A percentile compares a stretch with the other conserved stretches of the same genome.
These are phyloP conservation scores for Habrosyne pyritoides DNA, from an alignment of 2,888 invertebrate genomes.

Conservation along the genomic window DNA sequence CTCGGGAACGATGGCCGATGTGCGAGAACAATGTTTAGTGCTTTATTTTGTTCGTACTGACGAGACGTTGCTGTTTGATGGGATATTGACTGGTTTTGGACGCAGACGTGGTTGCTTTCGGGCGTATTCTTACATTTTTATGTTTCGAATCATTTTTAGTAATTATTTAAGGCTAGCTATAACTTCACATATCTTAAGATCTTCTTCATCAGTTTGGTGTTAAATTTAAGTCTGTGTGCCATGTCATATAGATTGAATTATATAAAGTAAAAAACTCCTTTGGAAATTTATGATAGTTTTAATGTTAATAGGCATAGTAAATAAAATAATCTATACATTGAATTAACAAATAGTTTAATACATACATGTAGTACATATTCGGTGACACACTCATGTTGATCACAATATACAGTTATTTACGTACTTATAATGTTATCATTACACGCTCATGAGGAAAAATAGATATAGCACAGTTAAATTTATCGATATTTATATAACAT, in stretches of 20 bases:
- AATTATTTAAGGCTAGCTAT: too few relatives aligned
- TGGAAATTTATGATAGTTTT: too few relatives aligned
- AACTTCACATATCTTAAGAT: too few relatives aligned
- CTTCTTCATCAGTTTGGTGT: too few relatives aligned
- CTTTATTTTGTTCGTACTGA: conserved; percentile 52
- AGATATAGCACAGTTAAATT: conserved; percentile 10
- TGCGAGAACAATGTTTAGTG: conserved; percentile 56
- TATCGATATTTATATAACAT: conserved; percentile 40
- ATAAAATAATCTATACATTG: too few relatives aligned
- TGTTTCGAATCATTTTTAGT: neutral
- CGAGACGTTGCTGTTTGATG: conserved; percentile 33
- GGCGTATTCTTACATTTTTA: neutral
- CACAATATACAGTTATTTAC: neutral
- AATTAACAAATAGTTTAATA: too few relatives aligned
- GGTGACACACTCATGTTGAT: neutral
- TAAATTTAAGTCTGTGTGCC: too few relatives aligned
- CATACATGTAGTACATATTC: too few relatives aligned
- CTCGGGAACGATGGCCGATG: conserved; percentile 50
- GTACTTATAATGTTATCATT: neutral
- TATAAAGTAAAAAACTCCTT: too few relatives aligned
- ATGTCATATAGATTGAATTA: too few relatives aligned
- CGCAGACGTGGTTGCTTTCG: neutral
- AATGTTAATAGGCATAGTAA: too few relatives aligned
- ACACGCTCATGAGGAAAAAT: conserved; percentile 37
- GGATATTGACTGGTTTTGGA: conserved; percentile 12